Conservation (phyloP, 2,888 invertebrate genomes). For the Acanthosepion pharaonis region DNA sequence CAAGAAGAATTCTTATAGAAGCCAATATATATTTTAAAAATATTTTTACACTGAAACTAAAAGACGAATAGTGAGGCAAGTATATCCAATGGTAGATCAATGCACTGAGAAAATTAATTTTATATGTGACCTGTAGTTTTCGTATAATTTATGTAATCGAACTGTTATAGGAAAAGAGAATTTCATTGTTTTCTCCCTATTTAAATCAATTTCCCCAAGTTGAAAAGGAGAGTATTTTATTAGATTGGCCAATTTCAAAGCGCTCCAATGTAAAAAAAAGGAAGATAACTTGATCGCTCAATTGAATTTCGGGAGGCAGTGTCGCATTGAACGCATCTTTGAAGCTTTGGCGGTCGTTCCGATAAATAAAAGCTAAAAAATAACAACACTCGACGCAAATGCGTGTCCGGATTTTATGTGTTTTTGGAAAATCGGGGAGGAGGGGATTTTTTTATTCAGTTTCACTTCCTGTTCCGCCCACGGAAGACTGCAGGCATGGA, state of each 20-base stretch:
- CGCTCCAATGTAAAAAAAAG: background rate
- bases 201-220: background rate
- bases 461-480: no score
- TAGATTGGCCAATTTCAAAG: slow-evolving; percentile 33
- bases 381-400: background rate
- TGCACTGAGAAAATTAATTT: background rate
- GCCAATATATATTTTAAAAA: no score
- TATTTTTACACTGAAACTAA: no score
- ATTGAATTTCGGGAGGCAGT: background rate
- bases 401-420: background rate
- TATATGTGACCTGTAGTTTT: background rate
- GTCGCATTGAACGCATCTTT: background rate
- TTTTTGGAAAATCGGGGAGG: rapidly evolving
- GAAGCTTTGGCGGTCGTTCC: background rate
- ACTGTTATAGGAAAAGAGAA: background rate
- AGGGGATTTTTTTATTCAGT: background rate
- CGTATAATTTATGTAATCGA: background rate
- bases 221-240: slow-evolving; percentile 7
- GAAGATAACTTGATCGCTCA: background rate
- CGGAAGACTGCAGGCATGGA: background rate
- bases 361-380: background rate
- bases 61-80: no score
- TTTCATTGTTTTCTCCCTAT: background rate
- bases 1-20: no score
- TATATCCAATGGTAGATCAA: background rate